Evolutionary conservation across 2,113 vertebrate species (phyloP).

Genomic region (Thymallus thymallus): DNA sequence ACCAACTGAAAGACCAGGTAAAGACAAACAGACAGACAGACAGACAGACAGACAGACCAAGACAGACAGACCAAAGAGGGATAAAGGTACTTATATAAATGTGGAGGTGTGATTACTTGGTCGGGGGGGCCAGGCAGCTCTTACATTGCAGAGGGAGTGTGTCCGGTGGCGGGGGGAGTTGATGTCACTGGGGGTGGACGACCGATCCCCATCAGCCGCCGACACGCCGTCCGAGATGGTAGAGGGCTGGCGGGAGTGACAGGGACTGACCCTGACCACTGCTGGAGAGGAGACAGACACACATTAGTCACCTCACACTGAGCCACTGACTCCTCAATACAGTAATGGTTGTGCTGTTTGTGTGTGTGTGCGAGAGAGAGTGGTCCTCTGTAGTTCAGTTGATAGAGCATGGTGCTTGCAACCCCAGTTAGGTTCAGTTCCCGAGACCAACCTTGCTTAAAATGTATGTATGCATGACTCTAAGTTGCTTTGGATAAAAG

Average conservation of each 20-base stretch:
- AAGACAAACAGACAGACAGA: slow-evolving; percentile 12
- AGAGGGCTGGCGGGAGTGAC: slow-evolving; percentile 86
- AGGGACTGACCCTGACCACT: slow-evolving; percentile 84
- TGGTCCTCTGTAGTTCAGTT: too few relatives aligned
- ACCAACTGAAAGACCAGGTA: slow-evolving; percentile 10
- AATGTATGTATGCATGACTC: too few relatives aligned
- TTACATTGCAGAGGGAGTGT: slow-evolving; percentile 90
- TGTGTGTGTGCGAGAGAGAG: neutral
- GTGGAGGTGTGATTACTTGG: slow-evolving; percentile 49
- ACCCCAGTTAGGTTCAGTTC: too few relatives aligned
- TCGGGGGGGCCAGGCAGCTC: slow-evolving; percentile 58
- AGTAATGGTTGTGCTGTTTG: neutral
- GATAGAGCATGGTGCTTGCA: too few relatives aligned
- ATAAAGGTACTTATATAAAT: slow-evolving; percentile 5
- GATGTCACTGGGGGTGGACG: slow-evolving; percentile 86
- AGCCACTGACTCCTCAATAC: neutral
- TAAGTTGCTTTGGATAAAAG: too few relatives aligned
- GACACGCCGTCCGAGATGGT: slow-evolving; percentile 87
- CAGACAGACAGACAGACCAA: slow-evolving; percentile 16
- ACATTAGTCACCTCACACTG: slow-evolving; percentile 4
- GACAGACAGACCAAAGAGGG: slow-evolving; percentile 19
- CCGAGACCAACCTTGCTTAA: too few relatives aligned
- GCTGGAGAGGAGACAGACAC: slow-evolving; percentile 43
- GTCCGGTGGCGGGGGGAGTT: slow-evolving; percentile 88
- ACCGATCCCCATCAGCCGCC: slow-evolving; percentile 82